phyloP scores from a whole-genome alignment of 2,797 vertebrate species.

The Lepidocolaptes lacrymiger region DNA sequence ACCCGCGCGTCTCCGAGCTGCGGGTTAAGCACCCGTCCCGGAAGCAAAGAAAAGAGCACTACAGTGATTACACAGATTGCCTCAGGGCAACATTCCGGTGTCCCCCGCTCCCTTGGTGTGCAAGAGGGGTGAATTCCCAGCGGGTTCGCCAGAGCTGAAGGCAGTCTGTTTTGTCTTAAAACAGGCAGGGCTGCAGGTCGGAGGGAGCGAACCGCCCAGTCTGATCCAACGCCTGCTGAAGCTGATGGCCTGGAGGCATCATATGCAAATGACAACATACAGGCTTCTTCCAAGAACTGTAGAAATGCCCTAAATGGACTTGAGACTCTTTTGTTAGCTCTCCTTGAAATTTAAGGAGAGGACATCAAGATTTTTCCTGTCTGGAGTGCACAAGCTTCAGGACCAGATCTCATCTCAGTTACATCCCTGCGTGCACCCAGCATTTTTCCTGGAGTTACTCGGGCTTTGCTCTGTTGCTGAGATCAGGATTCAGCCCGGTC shows the following conservation, averaged over 20 bases:
- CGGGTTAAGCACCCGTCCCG: background rate
- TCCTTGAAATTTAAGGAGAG: background rate
- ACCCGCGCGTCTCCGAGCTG: background rate
- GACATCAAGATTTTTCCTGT: background rate
- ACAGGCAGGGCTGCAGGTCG: background rate
- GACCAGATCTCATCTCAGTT: background rate
- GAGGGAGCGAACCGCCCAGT: background rate
- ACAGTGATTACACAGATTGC: background rate
- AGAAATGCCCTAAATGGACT: background rate
- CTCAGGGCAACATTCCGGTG: background rate
- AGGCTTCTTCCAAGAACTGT: background rate
- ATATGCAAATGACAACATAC: background rate
- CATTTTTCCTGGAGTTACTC: background rate
- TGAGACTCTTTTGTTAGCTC: background rate
- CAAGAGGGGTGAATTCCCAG: background rate
- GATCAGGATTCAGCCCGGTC: background rate
- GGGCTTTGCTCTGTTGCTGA: background rate
- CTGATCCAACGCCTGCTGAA: background rate
- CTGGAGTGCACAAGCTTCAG: background rate
- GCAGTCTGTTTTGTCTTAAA: background rate
- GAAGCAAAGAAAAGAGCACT: too few species aligned
- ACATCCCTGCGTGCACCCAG: background rate
- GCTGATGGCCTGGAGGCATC: slow-evolving; percentile 37
- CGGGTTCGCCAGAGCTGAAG: background rate
- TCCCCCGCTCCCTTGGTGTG: background rate